Percentiles rank a stretch among this genome's conserved stretches.
These are phyloP conservation scores for Columbina picui DNA, from an alignment of 2,113 vertebrate genomes.

Conservation along the genomic window DNA sequence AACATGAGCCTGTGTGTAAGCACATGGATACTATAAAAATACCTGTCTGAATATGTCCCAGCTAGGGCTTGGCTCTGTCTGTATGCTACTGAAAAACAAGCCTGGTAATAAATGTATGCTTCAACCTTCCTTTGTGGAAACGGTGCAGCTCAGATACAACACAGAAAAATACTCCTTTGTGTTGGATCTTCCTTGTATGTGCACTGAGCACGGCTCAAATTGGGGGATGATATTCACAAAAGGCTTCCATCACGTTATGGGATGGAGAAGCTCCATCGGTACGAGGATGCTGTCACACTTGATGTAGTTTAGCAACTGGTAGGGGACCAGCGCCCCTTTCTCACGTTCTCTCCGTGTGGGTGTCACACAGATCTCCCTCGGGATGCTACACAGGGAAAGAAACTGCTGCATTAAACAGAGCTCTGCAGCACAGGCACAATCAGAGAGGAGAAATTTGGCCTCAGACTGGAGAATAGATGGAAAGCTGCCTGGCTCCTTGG, in stretches of 20 bases:
- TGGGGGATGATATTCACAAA: not conserved
- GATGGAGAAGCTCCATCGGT: not conserved
- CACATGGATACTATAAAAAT: not conserved
- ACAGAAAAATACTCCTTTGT: not conserved
- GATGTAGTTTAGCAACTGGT: not conserved
- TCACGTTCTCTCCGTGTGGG: rapidly evolving
- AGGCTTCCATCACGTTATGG: rapidly evolving
- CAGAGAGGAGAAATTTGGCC: not conserved
- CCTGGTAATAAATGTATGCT: not conserved
- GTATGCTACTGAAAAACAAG: not conserved
- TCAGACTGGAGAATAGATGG: not conserved
- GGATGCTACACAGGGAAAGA: not conserved
- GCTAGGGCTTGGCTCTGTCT: not conserved
- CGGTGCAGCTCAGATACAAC: not conserved
- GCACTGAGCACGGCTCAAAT: not conserved
- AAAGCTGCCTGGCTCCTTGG: not conserved
- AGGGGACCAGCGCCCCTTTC: not conserved
- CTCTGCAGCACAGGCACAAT: not conserved
- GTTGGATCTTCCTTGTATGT: not conserved
- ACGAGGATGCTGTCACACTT: not conserved
- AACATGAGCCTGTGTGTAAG: rapidly evolving
- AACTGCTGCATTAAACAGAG: not conserved
- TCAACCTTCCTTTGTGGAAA: rapidly evolving
- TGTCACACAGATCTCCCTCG: not conserved
- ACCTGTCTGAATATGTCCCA: not conserved